Evolutionary conservation across 2,888 invertebrate species (phyloP).

Genomic region (Anthophora plumipes): DNA sequence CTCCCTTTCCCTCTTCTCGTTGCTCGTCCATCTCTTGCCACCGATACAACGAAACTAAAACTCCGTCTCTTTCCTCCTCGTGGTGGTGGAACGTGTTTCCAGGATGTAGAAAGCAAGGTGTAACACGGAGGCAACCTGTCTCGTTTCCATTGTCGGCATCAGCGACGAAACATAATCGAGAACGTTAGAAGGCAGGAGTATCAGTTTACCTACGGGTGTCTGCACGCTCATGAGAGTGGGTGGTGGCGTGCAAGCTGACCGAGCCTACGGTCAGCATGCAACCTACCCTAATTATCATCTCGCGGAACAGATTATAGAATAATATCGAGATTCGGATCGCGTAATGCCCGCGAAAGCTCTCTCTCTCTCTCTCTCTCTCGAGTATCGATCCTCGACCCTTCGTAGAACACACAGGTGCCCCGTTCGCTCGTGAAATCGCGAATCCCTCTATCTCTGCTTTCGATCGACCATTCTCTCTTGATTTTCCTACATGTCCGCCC

Average conservation of each 20-base stretch:
- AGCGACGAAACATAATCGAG: conserved; percentile 57
- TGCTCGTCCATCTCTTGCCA: conserved; percentile 5
- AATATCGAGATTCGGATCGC: conserved; percentile 75
- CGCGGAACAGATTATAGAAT: conserved; percentile 77
- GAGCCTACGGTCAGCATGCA: conserved; percentile 65
- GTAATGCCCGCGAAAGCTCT: conserved; percentile 70
- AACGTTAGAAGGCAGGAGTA: conserved; percentile 25
- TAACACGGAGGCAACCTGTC: conserved; percentile 69
- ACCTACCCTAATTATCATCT: conserved; percentile 75
- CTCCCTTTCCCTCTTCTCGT: conserved; percentile 20
- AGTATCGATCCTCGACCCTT: conserved; percentile 31
- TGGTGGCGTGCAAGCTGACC: conserved; percentile 67
- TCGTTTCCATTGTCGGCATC: conserved; percentile 20
- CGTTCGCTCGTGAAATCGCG: not conserved
- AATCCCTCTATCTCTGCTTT: conserved; percentile 8
- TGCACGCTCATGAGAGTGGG: conserved; percentile 42
- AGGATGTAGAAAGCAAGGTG: conserved; percentile 79
- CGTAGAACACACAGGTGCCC: conserved; percentile 14
- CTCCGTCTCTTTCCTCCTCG: conserved; percentile 27
- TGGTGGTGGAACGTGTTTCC: conserved; percentile 66
- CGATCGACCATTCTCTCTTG: conserved; percentile 23
- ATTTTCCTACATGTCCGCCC: conserved; percentile 31
- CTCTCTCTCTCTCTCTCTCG: too few species aligned
- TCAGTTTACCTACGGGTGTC: conserved; percentile 7
- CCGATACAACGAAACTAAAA: conserved; percentile 22